Conservation (phyloP, 2,113 vertebrate species). For the Myrmecophaga tridactyla region DNA sequence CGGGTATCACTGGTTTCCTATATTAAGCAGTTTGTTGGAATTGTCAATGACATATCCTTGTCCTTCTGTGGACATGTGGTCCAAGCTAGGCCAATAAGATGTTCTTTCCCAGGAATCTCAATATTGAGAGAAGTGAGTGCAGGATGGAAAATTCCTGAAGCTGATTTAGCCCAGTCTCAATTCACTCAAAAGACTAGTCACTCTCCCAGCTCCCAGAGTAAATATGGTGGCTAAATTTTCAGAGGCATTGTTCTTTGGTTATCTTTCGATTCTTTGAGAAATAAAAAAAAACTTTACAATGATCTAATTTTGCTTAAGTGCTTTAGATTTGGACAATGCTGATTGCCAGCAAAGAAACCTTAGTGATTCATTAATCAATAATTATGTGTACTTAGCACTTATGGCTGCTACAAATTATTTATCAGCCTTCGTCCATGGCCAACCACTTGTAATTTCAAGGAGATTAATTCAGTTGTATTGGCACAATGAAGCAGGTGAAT, state of each 20-base stretch:
- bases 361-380: not conserved
- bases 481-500: not conserved
- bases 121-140: not conserved
- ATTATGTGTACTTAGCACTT: no score
- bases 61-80: not conserved
- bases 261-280: no score
- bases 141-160: not conserved
- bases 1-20: not conserved
- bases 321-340: not conserved
- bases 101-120: not conserved
- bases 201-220: not conserved
- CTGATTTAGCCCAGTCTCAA: not conserved
- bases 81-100: not conserved
- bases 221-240: not conserved
- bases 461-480: not conserved
- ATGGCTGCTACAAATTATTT: not conserved
- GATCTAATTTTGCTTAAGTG: not conserved
- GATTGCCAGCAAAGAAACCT: not conserved
- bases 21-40: not conserved
- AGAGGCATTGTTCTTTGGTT: not conserved
- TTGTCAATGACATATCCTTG: not conserved
- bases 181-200: not conserved
- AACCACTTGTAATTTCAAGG: not conserved
- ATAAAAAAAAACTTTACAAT: not conserved
- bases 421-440: not conserved